Evolutionary conservation across 2,888 invertebrate genomes (phyloP).

Genomic region (Vanessa cardui): DNA sequence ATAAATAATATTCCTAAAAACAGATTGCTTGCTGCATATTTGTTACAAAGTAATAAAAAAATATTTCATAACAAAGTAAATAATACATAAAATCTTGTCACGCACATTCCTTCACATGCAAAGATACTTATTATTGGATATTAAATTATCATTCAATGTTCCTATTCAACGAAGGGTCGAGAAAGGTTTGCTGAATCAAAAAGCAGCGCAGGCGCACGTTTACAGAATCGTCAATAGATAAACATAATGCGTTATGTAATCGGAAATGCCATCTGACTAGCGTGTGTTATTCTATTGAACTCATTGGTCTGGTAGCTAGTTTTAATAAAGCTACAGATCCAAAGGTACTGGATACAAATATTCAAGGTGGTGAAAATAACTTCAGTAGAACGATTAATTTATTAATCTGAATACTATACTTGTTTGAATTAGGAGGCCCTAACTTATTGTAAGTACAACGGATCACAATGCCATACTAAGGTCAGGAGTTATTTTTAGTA

Average conservation of each 20-base stretch:
- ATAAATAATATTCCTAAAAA: too few relatives aligned
- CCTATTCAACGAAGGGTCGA: slow-evolving; percentile 27
- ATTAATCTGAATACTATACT: too few relatives aligned
- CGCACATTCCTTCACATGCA: slow-evolving; percentile 15
- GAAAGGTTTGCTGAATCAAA: slow-evolving; percentile 23
- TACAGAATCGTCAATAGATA: neutral
- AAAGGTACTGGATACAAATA: too few relatives aligned
- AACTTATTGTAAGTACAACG: neutral
- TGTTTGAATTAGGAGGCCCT: neutral
- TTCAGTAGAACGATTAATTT: too few relatives aligned
- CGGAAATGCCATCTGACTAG: slow-evolving; percentile 64
- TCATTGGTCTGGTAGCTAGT: too few relatives aligned
- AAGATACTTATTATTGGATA: slow-evolving; percentile 20
- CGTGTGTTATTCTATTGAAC: slow-evolving; percentile 21
- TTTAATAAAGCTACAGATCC: too few relatives aligned
- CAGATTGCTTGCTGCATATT: neutral
- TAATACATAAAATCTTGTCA: slow-evolving; percentile 9
- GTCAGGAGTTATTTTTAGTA: neutral
- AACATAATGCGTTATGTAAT: slow-evolving; percentile 59
- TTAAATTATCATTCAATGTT: slow-evolving; percentile 31
- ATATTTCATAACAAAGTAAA: slow-evolving; percentile 4
- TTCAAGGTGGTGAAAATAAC: too few relatives aligned
- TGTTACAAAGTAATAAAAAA: neutral
- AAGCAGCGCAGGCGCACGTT: neutral
- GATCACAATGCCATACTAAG: neutral